These are phyloP conservation scores for Hyla sarda DNA, from an alignment of 2,113 vertebrate genomes.

Conservation along the genomic window DNA sequence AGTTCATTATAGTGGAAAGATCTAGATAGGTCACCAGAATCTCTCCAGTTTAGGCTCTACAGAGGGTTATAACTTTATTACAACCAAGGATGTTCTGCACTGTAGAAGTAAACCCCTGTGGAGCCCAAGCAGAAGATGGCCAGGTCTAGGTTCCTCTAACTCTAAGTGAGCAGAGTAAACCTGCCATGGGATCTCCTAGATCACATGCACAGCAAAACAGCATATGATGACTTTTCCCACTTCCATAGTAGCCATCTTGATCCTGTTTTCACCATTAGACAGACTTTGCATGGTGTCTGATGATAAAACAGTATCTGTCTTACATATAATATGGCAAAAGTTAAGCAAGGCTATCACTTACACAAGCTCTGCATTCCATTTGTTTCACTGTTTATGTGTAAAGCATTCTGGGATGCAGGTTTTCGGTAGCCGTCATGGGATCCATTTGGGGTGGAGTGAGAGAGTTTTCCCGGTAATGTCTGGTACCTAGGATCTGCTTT, in stretches of 20 bases:
- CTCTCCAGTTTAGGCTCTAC: not conserved
- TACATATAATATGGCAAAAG: not conserved
- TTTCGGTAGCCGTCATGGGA: conserved; percentile 70
- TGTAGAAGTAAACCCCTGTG: not conserved
- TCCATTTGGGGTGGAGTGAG: conserved; percentile 75
- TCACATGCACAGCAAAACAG: not conserved
- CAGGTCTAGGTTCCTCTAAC: not conserved
- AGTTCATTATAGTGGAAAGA: not conserved
- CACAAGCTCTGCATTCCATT: conserved; percentile 74
- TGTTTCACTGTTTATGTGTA: conserved; percentile 69
- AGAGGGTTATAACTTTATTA: not conserved
- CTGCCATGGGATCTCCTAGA: not conserved
- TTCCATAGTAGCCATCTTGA: not conserved
- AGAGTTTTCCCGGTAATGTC: conserved; percentile 80
- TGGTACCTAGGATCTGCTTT: conserved; percentile 79
- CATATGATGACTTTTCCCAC: not conserved
- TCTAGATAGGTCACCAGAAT: not conserved
- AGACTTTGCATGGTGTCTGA: not conserved
- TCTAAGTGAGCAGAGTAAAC: not conserved
- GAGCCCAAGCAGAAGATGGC: not conserved
- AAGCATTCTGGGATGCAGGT: conserved; percentile 60
- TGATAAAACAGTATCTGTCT: not conserved
- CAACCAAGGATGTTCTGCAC: not conserved
- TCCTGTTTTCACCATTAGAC: not conserved
- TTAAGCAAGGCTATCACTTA: conserved; percentile 66